These are phyloP conservation scores for Myiotriccus ornatus DNA, from an alignment of 2,797 vertebrate genomes.

Conservation along the genomic window DNA sequence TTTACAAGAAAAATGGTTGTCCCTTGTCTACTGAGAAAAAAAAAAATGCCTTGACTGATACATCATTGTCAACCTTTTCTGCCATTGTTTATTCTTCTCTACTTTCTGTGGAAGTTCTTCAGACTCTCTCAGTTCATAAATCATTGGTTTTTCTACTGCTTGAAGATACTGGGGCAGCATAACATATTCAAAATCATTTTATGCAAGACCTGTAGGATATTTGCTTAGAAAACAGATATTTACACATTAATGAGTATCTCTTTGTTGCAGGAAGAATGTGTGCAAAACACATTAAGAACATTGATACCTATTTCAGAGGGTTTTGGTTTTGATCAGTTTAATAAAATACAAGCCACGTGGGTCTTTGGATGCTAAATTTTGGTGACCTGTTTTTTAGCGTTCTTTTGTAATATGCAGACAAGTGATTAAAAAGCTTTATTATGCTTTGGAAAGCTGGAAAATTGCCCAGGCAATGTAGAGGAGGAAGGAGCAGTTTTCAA, in stretches of 20 bases:
- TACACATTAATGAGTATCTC: background rate
- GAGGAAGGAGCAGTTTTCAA: background rate
- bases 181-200: background rate
- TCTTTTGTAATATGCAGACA: background rate
- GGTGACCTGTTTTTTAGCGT: background rate
- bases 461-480: background rate
- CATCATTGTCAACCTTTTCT: slow-evolving; percentile 56
- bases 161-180: background rate
- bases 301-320: background rate
- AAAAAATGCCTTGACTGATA: slow-evolving; percentile 31
- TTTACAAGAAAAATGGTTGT: slow-evolving; percentile 57
- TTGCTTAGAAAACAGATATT: background rate
- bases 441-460: background rate
- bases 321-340: background rate
- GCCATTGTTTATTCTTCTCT: slow-evolving; percentile 54
- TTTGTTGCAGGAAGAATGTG: background rate
- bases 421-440: background rate
- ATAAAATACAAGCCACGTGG: background rate
- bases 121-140: slow-evolving; percentile 40
- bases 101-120: slow-evolving; percentile 43
- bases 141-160: slow-evolving; percentile 44
- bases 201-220: background rate
- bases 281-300: background rate
- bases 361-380: background rate
- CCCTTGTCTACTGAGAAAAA: slow-evolving; percentile 24